Conservation (phyloP, 2,797 vertebrate genomes). For the Scolopax bukidnonensis region DNA sequence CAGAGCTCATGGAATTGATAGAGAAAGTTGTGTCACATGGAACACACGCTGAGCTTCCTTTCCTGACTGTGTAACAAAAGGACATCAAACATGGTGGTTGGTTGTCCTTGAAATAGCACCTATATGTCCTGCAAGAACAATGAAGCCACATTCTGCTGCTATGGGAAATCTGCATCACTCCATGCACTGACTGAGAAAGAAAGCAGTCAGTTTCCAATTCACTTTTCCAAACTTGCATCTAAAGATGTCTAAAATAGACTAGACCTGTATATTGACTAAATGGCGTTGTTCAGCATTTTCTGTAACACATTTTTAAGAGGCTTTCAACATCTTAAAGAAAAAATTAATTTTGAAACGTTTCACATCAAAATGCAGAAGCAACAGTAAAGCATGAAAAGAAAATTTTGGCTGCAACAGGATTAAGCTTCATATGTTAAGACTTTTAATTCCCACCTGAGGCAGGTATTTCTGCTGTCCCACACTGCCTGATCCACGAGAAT, state of each 20-base stretch:
- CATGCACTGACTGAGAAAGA: background rate
- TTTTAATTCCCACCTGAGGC: slow-evolving; percentile 45
- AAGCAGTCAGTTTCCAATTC: background rate
- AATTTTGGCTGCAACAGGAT: background rate
- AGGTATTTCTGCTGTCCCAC: slow-evolving; percentile 8
- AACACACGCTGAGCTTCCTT: background rate
- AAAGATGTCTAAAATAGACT: background rate
- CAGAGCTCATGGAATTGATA: background rate
- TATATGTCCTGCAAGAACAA: background rate
- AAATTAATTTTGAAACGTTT: background rate
- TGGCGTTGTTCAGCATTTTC: background rate
- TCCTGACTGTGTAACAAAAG: background rate
- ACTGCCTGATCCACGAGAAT: background rate
- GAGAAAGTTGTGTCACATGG: background rate
- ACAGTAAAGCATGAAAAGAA: background rate
- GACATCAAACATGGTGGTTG: background rate
- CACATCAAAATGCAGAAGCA: background rate
- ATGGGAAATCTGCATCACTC: background rate
- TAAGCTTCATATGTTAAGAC: background rate
- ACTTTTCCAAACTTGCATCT: background rate
- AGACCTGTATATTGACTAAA: background rate
- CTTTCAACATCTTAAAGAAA: background rate
- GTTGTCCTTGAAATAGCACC: background rate
- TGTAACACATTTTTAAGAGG: background rate
- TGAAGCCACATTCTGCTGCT: background rate